Conservation (phyloP, 2,113 vertebrate genomes). For the Erpornis zantholeuca region DNA sequence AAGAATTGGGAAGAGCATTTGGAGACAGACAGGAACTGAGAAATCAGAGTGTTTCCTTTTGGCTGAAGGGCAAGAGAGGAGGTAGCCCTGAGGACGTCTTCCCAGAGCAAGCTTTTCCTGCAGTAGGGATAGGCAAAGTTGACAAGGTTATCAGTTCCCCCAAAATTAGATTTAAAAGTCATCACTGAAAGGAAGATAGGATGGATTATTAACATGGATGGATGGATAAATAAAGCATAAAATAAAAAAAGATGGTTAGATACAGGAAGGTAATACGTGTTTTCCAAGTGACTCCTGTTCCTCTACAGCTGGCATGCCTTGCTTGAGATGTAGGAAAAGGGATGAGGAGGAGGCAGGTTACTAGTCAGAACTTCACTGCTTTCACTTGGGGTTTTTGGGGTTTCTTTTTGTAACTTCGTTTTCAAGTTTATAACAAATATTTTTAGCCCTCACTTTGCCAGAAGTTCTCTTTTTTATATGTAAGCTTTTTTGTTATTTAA, state of each 20-base stretch:
- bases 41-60: background rate
- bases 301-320: background rate
- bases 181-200: background rate
- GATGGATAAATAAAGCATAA: background rate
- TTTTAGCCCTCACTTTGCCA: background rate
- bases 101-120: background rate
- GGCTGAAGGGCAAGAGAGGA: background rate
- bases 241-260: background rate
- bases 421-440: background rate
- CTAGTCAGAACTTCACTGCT: background rate
- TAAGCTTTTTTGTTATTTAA: background rate
- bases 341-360: background rate
- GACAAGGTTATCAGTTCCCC: background rate
- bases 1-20: background rate
- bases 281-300: background rate
- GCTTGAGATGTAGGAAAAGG: background rate
- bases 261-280: background rate
- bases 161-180: background rate
- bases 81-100: background rate
- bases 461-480: fast-evolving
- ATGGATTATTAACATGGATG: background rate
- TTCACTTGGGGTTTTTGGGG: background rate
- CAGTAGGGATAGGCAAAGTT: background rate
- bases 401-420: background rate
- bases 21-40: background rate